These are phyloP conservation scores for Stenoptilia bipunctidactyla DNA, from an alignment of 2,888 invertebrate genomes.

Conservation along the genomic window DNA sequence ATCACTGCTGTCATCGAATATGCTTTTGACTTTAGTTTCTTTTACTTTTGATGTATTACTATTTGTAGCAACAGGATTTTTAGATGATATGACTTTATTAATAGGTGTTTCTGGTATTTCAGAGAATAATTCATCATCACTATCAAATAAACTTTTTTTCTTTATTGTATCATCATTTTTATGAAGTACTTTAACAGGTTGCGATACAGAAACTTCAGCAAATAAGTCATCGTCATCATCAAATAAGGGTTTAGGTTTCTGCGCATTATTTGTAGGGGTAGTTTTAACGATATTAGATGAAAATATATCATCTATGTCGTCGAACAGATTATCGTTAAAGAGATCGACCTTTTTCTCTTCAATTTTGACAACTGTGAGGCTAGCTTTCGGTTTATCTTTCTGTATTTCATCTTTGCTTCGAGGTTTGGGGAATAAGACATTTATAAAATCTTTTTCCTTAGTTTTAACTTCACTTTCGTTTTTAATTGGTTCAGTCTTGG, in stretches of 20 bases:
- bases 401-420: too few relatives aligned
- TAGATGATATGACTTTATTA: too few relatives aligned
- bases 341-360: slow-evolving; percentile 34
- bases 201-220: slow-evolving; percentile 19
- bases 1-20: slow-evolving; percentile 16
- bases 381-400: slow-evolving; percentile 13
- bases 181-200: slow-evolving; percentile 9
- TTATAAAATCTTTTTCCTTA: slow-evolving; percentile 37
- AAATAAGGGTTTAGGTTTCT: slow-evolving; percentile 21
- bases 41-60: not conserved
- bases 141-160: slow-evolving; percentile 30
- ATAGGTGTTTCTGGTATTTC: too few relatives aligned
- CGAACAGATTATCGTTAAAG: slow-evolving; percentile 47
- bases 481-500: slow-evolving; percentile 4
- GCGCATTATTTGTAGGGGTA: slow-evolving; percentile 11
- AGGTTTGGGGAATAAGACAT: slow-evolving; percentile 45
- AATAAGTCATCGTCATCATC: slow-evolving; percentile 40
- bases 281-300: slow-evolving; percentile 6
- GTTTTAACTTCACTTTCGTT: slow-evolving; percentile 14
- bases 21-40: slow-evolving; percentile 7
- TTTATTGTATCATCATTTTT: slow-evolving; percentile 8
- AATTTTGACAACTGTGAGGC: slow-evolving; percentile 14
- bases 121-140: slow-evolving; percentile 17
- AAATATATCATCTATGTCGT: slow-evolving; percentile 27
- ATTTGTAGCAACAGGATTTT: not conserved